Evolutionary conservation across 2,888 invertebrate genomes (phyloP), one percentile per base, ranked within the genome.

Genomic region (Artemia sinica): DNA sequence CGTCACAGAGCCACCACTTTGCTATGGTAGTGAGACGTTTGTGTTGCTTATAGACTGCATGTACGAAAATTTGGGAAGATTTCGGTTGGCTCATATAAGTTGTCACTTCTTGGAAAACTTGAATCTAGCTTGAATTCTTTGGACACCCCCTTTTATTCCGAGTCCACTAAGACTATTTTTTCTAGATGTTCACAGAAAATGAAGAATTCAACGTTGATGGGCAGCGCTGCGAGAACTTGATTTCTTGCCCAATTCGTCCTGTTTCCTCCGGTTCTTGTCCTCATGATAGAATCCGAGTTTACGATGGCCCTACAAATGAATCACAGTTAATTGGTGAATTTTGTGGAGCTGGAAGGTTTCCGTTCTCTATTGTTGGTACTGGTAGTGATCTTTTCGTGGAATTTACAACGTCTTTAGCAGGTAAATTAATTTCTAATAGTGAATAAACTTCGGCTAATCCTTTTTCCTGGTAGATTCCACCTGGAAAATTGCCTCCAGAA

Each of bases 141-240:
- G 41, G 41, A 41, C 1, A 41, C 4, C 41, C 41, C 41, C 41
- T 41, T 41, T 41, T 41, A 41, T 2, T 41, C 41, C 3, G 41
- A 5, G 41, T 41, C 41, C 41, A 41, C 2, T 13, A 41, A 14
- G 14, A 48, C 50, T 13, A 8, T 49, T 4, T 28, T 5, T 63
- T 68, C n/a, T 18, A 73, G 79, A 82, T 91, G 74, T 90, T 91
- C 80, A 89, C 91, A 75, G 91, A 91, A 78, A 91, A 91, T 77
- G 91, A 91, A 77, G 91, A 91, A 78, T 92, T 92, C 80, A 91
- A 92, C 77, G 90, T 92, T 74, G 92, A 92, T 75, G 92, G 92
- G 1, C 91, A 92, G 76, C 83, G 92, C 69, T 92, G 92, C 77
- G 92, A 93, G 79, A 92, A 92, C 78, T 89, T 92, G 74, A 91